Percentiles rank a stretch among this genome's conserved stretches.
phyloP scores from a whole-genome alignment of 2,888 invertebrate species.

The Boloria euphrosyne region DNA sequence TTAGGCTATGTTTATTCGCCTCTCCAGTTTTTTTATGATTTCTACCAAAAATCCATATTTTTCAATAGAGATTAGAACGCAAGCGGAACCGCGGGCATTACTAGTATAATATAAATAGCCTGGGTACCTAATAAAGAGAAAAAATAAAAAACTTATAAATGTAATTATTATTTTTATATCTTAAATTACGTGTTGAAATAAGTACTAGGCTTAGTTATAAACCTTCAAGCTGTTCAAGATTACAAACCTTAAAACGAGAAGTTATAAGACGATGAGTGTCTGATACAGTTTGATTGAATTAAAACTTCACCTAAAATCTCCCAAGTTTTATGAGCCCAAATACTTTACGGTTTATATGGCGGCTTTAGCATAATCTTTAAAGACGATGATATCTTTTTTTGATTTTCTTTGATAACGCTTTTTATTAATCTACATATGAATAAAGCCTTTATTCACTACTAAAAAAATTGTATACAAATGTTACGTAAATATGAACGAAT shows the following conservation, averaged over 20 bases:
- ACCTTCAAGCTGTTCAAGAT: constrained; percentile 16
- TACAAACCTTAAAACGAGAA: constrained; percentile 27
- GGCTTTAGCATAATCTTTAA: constrained; percentile 61
- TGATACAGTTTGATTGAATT: constrained; percentile 50
- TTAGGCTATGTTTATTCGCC: too few relatives aligned
- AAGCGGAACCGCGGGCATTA: too few relatives aligned
- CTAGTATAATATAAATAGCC: too few relatives aligned
- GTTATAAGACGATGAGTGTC: constrained; percentile 27
- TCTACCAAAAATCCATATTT: too few relatives aligned
- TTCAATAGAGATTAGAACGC: too few relatives aligned
- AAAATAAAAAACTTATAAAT: too few relatives aligned
- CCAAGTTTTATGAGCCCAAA: constrained; percentile 58
- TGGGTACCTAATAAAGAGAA: too few relatives aligned
- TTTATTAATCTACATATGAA: too few relatives aligned
- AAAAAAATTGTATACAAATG: too few relatives aligned
- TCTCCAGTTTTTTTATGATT: too few relatives aligned
- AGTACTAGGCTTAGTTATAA: constrained; percentile 5
- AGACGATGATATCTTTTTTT: constrained; percentile 29
- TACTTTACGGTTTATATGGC: constrained; percentile 65
- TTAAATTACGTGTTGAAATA: not conserved
- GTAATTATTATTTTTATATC: not conserved
- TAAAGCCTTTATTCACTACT: too few relatives aligned
- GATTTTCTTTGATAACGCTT: constrained; percentile 3
- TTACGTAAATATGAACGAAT: too few relatives aligned
- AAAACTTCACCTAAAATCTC: constrained; percentile 49